phyloP scores from a whole-genome alignment of 2,113 vertebrate species.

The Progne subis region DNA sequence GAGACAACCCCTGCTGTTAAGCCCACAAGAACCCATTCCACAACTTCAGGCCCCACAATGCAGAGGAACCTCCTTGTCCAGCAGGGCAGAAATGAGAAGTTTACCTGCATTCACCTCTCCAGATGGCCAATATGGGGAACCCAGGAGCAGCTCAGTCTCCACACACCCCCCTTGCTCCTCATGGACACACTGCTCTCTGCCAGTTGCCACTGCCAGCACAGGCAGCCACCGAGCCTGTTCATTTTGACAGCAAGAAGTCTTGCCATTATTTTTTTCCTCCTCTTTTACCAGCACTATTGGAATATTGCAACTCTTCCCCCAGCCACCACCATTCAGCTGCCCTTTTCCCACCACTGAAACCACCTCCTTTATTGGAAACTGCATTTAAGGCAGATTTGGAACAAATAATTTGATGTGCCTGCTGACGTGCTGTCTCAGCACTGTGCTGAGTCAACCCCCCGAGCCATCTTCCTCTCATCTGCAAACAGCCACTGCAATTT shows the following conservation, averaged over 20 bases:
- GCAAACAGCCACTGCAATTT: not conserved
- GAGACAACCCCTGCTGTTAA: not conserved
- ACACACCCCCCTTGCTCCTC: not conserved
- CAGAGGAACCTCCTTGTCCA: not conserved
- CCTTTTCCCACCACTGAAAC: not conserved
- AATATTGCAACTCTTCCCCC: not conserved
- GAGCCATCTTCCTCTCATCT: not conserved
- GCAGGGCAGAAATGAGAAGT: not conserved
- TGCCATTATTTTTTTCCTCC: not conserved
- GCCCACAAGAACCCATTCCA: rapidly evolving
- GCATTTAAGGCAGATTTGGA: not conserved
- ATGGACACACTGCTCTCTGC: not conserved
- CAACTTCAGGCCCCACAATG: rapidly evolving
- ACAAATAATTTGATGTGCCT: not conserved
- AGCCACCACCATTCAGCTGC: not conserved
- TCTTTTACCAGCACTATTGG: not conserved
- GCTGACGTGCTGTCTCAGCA: not conserved
- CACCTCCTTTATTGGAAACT: not conserved
- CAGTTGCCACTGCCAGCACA: not conserved
- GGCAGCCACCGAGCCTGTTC: rapidly evolving
- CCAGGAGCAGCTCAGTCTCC: not conserved
- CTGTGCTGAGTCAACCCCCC: not conserved
- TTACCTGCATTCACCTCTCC: not conserved
- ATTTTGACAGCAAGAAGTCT: rapidly evolving
- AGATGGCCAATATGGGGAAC: not conserved